Conservation (phyloP, 2,113 vertebrate species). For the Pantherophis guttatus region DNA sequence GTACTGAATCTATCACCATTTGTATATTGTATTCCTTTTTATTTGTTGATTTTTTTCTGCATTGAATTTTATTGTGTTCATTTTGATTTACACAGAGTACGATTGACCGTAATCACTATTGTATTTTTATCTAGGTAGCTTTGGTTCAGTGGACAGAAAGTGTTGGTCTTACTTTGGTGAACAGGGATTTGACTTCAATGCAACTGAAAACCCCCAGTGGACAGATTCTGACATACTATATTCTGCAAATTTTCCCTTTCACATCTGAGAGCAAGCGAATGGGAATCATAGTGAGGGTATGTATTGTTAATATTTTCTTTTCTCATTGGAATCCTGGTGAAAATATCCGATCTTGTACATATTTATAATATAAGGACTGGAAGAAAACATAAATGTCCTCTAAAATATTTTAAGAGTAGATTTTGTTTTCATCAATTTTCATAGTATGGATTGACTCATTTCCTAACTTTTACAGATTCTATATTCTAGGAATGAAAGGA, state of each 20-base stretch:
- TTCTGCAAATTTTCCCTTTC: slow-evolving; percentile 84
- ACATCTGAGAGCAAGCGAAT: slow-evolving; percentile 96
- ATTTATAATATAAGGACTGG: slow-evolving; percentile 8
- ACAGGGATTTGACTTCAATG: slow-evolving; percentile 88
- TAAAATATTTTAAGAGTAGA: background rate
- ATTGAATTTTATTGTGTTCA: slow-evolving; percentile 31
- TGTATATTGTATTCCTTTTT: background rate
- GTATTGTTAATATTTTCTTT: background rate
- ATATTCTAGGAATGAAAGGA: background rate
- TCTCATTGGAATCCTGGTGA: background rate
- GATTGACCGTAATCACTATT: slow-evolving; percentile 29
- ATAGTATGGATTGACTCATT: background rate
- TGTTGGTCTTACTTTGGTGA: slow-evolving; percentile 91
- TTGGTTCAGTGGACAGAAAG: slow-evolving; percentile 95
- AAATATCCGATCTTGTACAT: background rate
- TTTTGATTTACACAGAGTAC: slow-evolving; percentile 2
- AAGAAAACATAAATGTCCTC: background rate
- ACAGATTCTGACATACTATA: slow-evolving; percentile 87
- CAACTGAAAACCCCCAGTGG: slow-evolving; percentile 91
- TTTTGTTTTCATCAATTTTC: background rate
- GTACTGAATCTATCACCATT: background rate
- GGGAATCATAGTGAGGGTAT: slow-evolving; percentile 90
- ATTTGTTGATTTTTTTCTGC: background rate
- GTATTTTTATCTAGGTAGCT: slow-evolving; percentile 76
- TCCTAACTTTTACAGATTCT: background rate